Conservation (phyloP, 2,113 vertebrate species). For the Tychaedon coryphoeus region DNA sequence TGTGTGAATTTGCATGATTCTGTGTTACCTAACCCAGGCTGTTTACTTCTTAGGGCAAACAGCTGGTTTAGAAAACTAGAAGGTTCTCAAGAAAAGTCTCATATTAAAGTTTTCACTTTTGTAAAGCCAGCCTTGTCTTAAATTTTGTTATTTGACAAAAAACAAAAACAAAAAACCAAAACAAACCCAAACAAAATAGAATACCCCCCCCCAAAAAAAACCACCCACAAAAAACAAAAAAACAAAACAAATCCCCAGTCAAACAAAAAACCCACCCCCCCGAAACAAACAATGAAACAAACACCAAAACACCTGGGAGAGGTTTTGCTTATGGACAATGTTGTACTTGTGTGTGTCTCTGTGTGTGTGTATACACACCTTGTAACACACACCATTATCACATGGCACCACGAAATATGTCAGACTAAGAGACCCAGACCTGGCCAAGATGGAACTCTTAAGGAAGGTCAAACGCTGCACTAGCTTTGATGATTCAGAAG, state of each 20-base stretch:
- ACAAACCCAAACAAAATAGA: background rate
- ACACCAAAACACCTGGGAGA: background rate
- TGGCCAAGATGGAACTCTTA: background rate
- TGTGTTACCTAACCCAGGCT: background rate
- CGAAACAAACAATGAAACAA: background rate
- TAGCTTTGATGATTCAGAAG: background rate
- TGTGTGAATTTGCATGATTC: background rate
- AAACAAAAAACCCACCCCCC: background rate
- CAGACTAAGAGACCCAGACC: background rate
- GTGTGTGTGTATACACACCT: accelerated
- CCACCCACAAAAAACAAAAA: background rate
- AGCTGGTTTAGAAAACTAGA: background rate
- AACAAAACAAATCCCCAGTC: background rate
- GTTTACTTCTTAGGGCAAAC: background rate
- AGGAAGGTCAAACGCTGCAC: background rate
- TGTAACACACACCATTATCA: background rate
- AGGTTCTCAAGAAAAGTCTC: background rate
- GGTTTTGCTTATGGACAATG: background rate
- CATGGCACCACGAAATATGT: background rate
- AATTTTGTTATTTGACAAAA: background rate
- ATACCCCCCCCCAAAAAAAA: background rate
- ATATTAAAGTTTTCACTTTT: background rate
- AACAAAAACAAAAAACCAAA: background rate
- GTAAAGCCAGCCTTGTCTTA: background rate
- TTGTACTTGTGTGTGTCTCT: background rate